These are phyloP conservation scores for Procambarus clarkii DNA, from an alignment of 1,140 invertebrate species.

Conservation along the genomic window DNA sequence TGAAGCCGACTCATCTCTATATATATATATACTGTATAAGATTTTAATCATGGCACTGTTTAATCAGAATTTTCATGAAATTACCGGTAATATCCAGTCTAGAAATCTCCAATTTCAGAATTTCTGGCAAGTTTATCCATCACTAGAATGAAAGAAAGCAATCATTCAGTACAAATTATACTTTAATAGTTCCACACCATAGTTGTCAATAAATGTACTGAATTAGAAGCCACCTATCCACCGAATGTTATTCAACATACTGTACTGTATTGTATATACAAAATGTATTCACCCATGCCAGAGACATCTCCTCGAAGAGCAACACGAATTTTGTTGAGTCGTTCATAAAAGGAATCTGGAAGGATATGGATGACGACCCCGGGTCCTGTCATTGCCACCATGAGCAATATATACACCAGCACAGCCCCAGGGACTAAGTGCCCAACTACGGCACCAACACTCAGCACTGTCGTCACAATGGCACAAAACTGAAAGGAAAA, in stretches of 20 bases:
- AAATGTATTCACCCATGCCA: slow-evolving; percentile 38
- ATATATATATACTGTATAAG: too few relatives aligned
- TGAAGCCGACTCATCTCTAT: too few relatives aligned
- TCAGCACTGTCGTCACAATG: slow-evolving; percentile 45
- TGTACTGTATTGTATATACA: too few relatives aligned
- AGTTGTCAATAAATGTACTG: too few relatives aligned
- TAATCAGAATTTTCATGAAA: too few relatives aligned
- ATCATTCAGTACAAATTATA: too few relatives aligned
- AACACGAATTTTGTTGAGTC: slow-evolving; percentile 42
- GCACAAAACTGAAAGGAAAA: slow-evolving; percentile 51
- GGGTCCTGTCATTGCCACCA: slow-evolving; percentile 56
- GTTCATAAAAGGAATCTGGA: slow-evolving; percentile 50
- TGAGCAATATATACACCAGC: slow-evolving; percentile 44
- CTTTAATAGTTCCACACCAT: too few relatives aligned
- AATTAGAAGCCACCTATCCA: too few relatives aligned
- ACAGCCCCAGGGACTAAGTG: slow-evolving; percentile 57
- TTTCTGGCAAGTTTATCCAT: not conserved
- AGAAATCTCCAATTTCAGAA: too few relatives aligned
- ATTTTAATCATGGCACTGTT: too few relatives aligned
- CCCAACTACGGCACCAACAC: slow-evolving; percentile 47
- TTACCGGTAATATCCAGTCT: too few relatives aligned
- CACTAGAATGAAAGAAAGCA: not conserved
- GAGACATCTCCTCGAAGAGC: slow-evolving; percentile 54
- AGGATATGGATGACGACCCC: slow-evolving; percentile 45
- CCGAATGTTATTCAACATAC: too few relatives aligned